Percentiles rank a stretch among this genome's conserved stretches.
Evolutionary conservation across 2,797 vertebrate species (phyloP).

Genomic region (Hipposideros larvatus): DNA sequence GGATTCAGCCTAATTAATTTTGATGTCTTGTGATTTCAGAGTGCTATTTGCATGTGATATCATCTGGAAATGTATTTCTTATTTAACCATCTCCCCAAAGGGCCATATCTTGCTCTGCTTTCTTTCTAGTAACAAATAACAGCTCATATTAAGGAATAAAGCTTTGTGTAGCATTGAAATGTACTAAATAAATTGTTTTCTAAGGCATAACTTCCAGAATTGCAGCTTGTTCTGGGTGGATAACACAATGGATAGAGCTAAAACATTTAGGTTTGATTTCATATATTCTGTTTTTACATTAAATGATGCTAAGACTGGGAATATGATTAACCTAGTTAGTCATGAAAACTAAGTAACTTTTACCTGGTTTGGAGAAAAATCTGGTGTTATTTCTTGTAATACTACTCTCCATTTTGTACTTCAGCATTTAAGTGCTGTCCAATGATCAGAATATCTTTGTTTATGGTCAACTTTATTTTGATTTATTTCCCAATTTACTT

Average conservation of each 20-base stretch:
- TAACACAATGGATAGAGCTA: constrained; percentile 79
- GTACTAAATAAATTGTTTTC: constrained; percentile 82
- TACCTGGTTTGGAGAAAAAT: background rate
- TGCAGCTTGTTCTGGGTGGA: constrained; percentile 74
- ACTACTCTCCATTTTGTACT: background rate
- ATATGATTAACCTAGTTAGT: constrained; percentile 14
- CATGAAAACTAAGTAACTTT: background rate
- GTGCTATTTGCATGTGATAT: constrained; percentile 74
- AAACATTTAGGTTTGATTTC: background rate
- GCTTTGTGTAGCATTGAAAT: constrained; percentile 77
- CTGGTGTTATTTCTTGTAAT: background rate
- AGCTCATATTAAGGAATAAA: constrained; percentile 79
- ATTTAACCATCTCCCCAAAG: constrained; percentile 78
- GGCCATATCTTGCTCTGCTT: constrained; percentile 59
- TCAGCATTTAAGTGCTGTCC: background rate
- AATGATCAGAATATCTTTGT: background rate
- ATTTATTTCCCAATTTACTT: constrained; percentile 23
- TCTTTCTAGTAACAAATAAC: constrained; percentile 72
- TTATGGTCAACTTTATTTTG: constrained; percentile 3
- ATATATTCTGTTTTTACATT: background rate
- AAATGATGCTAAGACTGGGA: background rate
- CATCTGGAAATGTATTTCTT: constrained; percentile 83
- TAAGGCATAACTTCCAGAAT: constrained; percentile 78
- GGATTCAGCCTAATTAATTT: constrained; percentile 82
- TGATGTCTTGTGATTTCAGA: constrained; percentile 77